These are phyloP conservation scores for Asobara japonica DNA, from an alignment of 1,140 invertebrate genomes.

Conservation along the genomic window DNA sequence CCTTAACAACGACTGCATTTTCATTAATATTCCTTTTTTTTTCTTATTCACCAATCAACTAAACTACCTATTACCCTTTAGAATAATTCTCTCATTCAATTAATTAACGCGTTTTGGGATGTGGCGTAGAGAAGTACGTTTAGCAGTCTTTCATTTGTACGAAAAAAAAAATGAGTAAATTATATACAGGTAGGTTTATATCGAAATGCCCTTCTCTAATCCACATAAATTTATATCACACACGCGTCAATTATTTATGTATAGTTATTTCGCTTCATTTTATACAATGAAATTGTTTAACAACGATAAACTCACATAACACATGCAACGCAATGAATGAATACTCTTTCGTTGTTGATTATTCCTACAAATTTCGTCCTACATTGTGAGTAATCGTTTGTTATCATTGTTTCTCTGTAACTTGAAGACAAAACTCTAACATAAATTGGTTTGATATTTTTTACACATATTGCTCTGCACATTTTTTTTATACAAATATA, in stretches of 20 bases:
- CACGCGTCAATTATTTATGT: constrained; percentile 19
- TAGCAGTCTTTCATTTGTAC: constrained; percentile 36
- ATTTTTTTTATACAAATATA: constrained; percentile 2
- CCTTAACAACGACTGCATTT: constrained; percentile 27
- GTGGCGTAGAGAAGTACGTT: constrained; percentile 32
- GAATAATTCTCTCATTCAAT: constrained; percentile 1
- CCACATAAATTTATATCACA: constrained; percentile 33
- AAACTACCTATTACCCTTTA: neutral
- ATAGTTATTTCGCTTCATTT: neutral
- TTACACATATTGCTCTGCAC: neutral
- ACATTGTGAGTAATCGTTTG: neutral
- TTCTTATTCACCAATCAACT: neutral
- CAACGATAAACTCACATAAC: constrained; percentile 33
- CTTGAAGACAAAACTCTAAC: neutral
- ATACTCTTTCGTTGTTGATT: constrained; percentile 25
- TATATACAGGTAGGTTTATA: constrained; percentile 29
- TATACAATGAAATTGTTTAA: constrained; percentile 20
- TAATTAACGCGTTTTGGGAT: constrained; percentile 30
- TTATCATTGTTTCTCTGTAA: too few species aligned
- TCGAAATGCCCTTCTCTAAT: constrained; percentile 21
- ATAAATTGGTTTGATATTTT: neutral
- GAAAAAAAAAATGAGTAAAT: constrained; percentile 28
- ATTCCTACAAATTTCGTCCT: neutral
- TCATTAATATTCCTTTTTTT: neutral
- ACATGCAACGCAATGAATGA: constrained; percentile 30